These are phyloP conservation scores for Anas platyrhynchos DNA, from an alignment of 2,113 vertebrate species.

Conservation along the genomic window DNA sequence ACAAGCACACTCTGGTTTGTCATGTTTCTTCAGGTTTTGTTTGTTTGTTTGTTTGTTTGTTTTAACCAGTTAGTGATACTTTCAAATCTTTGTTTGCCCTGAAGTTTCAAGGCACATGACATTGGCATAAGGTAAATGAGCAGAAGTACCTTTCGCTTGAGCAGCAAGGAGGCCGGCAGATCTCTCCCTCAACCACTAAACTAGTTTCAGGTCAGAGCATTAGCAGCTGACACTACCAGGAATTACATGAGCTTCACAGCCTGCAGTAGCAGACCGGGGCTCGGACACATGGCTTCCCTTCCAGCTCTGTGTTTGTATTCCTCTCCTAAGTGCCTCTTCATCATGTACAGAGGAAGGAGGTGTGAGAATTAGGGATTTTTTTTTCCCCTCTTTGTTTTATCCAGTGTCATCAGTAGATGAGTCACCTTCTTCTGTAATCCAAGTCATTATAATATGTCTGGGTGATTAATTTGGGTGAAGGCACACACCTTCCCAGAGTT, in stretches of 20 bases:
- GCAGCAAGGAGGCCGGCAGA: neutral
- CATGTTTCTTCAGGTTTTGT: neutral
- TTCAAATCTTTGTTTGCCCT: neutral
- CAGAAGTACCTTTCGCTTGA: neutral
- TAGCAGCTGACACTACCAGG: neutral
- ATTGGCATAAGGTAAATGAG: neutral
- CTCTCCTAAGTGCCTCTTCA: neutral
- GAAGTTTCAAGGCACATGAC: neutral
- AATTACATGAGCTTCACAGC: neutral
- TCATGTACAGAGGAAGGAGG: neutral
- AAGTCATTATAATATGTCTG: neutral
- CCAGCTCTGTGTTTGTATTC: neutral
- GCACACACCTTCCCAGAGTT: neutral
- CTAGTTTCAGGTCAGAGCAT: neutral
- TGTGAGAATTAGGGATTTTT: neutral
- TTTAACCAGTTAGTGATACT: neutral
- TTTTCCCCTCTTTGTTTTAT: neutral
- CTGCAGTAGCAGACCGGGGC: rapidly evolving
- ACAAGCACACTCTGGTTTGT: neutral
- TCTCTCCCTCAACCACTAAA: neutral
- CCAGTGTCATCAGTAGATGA: slow-evolving; percentile 7
- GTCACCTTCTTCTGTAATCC: slow-evolving; percentile 17
- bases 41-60: neutral
- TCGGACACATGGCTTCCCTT: neutral
- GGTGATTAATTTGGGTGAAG: neutral